Evolutionary conservation across 2,888 invertebrate species (phyloP), one percentile per base, ranked within the genome.

Genomic region (Acrocyrtus sp.): DNA sequence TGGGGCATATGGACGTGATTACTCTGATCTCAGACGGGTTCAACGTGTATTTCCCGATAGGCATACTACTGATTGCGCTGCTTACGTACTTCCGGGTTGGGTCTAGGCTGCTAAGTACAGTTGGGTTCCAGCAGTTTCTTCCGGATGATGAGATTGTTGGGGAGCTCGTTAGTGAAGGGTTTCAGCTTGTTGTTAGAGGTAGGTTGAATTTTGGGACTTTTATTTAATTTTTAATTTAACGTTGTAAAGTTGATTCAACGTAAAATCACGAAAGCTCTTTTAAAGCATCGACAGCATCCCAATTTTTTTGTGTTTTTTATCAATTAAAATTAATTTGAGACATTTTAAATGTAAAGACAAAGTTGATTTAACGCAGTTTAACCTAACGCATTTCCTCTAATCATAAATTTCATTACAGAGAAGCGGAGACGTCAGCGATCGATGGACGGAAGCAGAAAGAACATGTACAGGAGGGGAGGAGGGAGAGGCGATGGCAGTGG

Each of bases 1-100:
- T 99, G 98, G 99, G 99, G 0, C 98, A 99, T 84, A 95, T 99
- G 96, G 98, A 98, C 85, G 96, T 99, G 0, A 91, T 99, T 65
- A 92, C 94, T 27, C 94, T 99, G 74, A 94, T 99, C 79, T 93
- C 98, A 0, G 94, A 97, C 84, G 98, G 98, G 8, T 98, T 99
- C 87, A 99, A 99, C 86, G 93, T 99, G 65, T 99, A 99, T 86
- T 97, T 99, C 85, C 99, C 99, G 0, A 98, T 98, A 90, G 90
- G 94, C 72, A 97, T 99, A 84, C 89, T 98, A 70, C 89, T 92
- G 47, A 91, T 99, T 81, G 98, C 98, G 83, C 85, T 94, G 67
- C 93, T 96, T 67, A 99, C 98, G 0, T 96, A 95, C 87, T 94
- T 96, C 83, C 94, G 94, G 81, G 86, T 98, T 48, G 98, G 98